These are phyloP conservation scores for Mesoligia furuncula DNA, from an alignment of 2,888 invertebrate species.

Conservation along the genomic window DNA sequence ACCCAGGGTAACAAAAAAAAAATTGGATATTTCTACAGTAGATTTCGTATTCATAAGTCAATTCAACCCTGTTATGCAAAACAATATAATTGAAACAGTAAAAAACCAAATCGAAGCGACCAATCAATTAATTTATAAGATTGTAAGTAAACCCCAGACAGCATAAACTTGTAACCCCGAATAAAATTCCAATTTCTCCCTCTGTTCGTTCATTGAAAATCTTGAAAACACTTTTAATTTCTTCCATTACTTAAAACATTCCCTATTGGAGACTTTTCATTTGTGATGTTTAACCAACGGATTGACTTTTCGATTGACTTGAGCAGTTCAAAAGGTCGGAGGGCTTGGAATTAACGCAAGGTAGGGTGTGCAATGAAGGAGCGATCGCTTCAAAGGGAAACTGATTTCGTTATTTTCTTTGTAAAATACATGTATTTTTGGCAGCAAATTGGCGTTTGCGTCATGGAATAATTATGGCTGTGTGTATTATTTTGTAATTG, in stretches of 20 bases:
- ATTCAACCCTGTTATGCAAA: slow-evolving; percentile 23
- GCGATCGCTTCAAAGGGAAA: slow-evolving; percentile 84
- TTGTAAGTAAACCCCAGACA: slow-evolving; percentile 66
- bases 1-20: not conserved
- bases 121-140: slow-evolving; percentile 71
- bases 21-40: not conserved
- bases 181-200: slow-evolving; percentile 73
- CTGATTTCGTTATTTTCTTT: slow-evolving; percentile 86
- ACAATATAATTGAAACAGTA: slow-evolving; percentile 62
- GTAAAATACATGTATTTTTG: slow-evolving; percentile 75
- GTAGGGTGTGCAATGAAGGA: slow-evolving; percentile 87
- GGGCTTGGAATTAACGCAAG: slow-evolving; percentile 86
- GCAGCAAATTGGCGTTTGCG: slow-evolving; percentile 51
- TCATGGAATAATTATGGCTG: slow-evolving; percentile 38
- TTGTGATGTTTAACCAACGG: slow-evolving; percentile 89
- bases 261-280: slow-evolving; percentile 87
- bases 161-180: slow-evolving; percentile 66
- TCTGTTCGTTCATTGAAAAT: slow-evolving; percentile 79
- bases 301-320: slow-evolving; percentile 89
- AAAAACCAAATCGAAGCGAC: slow-evolving; percentile 52
- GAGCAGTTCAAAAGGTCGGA: slow-evolving; percentile 88
- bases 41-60: slow-evolving; percentile 18
- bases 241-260: slow-evolving; percentile 89
- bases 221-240: slow-evolving; percentile 87
- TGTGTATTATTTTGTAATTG: not conserved